Percentiles rank a stretch among this genome's conserved stretches.
These are phyloP conservation scores for Sarcophaga bullata DNA, from an alignment of 1,140 invertebrate genomes.

Conservation along the genomic window DNA sequence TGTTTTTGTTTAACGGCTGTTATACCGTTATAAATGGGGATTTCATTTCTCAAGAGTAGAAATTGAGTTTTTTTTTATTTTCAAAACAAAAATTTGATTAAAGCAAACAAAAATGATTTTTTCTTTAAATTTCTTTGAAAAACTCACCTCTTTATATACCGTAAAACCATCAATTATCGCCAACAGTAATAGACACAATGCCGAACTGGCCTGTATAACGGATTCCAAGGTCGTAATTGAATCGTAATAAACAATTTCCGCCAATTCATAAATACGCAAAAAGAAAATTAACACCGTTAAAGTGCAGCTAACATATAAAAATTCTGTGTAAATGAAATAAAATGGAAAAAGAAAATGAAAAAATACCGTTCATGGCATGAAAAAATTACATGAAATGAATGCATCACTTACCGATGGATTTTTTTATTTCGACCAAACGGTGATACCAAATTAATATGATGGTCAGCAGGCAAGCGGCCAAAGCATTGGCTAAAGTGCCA, in stretches of 20 bases:
- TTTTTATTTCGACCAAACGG: slow-evolving; percentile 60
- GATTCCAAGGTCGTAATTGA: slow-evolving; percentile 55
- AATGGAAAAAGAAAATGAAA: neutral
- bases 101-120: neutral
- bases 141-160: slow-evolving; percentile 59
- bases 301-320: slow-evolving; percentile 53
- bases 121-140: neutral
- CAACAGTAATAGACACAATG: slow-evolving; percentile 50
- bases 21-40: too few species aligned
- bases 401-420: slow-evolving; percentile 54
- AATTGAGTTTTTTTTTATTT: too few species aligned
- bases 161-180: slow-evolving; percentile 54
- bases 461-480: slow-evolving; percentile 53
- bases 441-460: slow-evolving; percentile 61
- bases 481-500: slow-evolving; percentile 54
- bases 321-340: slow-evolving; percentile 49
- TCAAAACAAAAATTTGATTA: too few species aligned
- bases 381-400: too few species aligned
- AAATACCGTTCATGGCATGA: too few species aligned
- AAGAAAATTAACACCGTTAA: slow-evolving; percentile 52
- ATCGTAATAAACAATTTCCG: slow-evolving; percentile 56
- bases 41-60: too few species aligned
- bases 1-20: too few species aligned
- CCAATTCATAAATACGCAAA: slow-evolving; percentile 55
- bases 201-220: slow-evolving; percentile 49